Percentiles rank a stretch among this genome's conserved stretches.
phyloP scores from a whole-genome alignment of 2,888 invertebrate species.

The Eupithecia exiguata region DNA sequence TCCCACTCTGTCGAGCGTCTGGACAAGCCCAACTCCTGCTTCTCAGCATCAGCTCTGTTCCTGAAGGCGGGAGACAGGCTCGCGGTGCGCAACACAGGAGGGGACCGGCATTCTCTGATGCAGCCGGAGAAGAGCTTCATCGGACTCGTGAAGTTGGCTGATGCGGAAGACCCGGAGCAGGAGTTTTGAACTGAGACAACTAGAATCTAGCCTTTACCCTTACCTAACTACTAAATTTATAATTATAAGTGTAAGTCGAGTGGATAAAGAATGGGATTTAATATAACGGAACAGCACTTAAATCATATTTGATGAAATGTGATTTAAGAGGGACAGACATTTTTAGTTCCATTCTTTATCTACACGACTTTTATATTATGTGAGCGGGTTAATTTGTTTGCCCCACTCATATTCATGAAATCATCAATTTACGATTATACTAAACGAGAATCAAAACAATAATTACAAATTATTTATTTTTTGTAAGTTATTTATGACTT shows the following conservation, averaged over 20 bases:
- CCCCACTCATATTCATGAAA: background rate
- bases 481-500: no score
- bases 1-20: conserved; percentile 81
- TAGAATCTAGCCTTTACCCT: background rate
- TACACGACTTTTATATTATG: no score
- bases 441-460: background rate
- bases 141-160: conserved; percentile 90
- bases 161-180: conserved; percentile 72
- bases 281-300: no score
- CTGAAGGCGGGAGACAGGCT: conserved; percentile 86
- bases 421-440: background rate
- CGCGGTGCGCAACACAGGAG: conserved; percentile 87
- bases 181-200: conserved; percentile 57
- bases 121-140: conserved; percentile 92
- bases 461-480: background rate
- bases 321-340: no score
- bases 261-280: background rate
- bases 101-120: conserved; percentile 87
- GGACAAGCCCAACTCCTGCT: conserved; percentile 89
- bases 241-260: background rate
- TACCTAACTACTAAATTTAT: background rate
- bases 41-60: conserved; percentile 87
- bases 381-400: background rate
- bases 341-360: no score
- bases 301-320: no score